phyloP scores from a whole-genome alignment of 2,113 vertebrate species.

The Stomatorhinus ivindoensis region DNA sequence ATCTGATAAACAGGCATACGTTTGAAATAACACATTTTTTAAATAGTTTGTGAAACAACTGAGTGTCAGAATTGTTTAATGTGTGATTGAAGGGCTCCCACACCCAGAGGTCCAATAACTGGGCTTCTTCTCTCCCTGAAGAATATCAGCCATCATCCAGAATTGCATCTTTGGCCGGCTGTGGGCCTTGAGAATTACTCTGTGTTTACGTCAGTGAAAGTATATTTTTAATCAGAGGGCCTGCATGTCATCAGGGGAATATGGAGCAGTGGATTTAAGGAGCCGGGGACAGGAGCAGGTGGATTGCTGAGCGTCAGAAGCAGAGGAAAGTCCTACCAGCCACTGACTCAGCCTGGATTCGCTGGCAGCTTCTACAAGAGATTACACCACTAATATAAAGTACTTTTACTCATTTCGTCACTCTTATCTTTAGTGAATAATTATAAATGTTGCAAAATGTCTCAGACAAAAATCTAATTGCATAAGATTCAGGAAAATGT shows the following conservation, averaged over 20 bases:
- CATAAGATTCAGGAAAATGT: neutral
- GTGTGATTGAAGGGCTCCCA: too few relatives aligned
- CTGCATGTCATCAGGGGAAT: neutral
- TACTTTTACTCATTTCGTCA: neutral
- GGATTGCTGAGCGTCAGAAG: neutral
- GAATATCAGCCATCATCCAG: neutral
- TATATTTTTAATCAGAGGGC: neutral
- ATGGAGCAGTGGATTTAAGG: constrained; percentile 2
- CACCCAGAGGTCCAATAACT: neutral
- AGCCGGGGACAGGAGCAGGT: neutral
- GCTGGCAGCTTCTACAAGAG: neutral
- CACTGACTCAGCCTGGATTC: neutral
- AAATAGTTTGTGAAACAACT: too few relatives aligned
- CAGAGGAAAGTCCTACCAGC: neutral
- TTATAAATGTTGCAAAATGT: neutral
- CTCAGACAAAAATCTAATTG: neutral
- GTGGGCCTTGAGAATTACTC: neutral
- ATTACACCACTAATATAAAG: neutral
- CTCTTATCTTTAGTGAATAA: neutral
- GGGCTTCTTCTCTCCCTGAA: neutral
- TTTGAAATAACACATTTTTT: too few relatives aligned
- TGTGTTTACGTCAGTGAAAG: neutral
- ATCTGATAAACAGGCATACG: too few relatives aligned
- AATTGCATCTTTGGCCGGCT: neutral
- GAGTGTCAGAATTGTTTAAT: too few relatives aligned